Evolutionary conservation across 1,140 invertebrate genomes (phyloP), one percentile per base, ranked within the genome.

Genomic region (Megathymus violae): DNA sequence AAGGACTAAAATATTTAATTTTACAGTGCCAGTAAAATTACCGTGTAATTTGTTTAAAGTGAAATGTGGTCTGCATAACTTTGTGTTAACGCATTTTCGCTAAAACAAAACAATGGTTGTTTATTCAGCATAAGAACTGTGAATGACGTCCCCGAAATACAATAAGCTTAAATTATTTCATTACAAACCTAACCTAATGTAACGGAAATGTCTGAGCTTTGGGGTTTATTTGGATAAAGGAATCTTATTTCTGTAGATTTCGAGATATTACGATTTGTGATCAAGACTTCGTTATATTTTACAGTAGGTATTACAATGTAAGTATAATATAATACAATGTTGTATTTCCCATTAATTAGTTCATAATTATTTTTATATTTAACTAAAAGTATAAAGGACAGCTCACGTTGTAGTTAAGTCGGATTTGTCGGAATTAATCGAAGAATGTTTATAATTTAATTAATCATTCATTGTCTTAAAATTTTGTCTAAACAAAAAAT

Each of bases 21-120:
- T 41, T 41, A 27, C 41, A 14, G 2, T n/a, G 36, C 4, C 19
- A n/a, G 22, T 54, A 27, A 41, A 41, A 54, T 13, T 17, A 54
- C 6, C 51, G 13, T 25, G 51, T 19, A 6, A 54, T 54, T 54
- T 41, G 38, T 54, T 54, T 41, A 22, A 54, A 16, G 17, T 52
- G 34, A n/a, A 14, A 38, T 54, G 51, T 54, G 51, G 36, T 41
- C 36, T 25, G 40, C 17, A 25, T 41, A 38, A 52, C 17, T 36
- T 19, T 54, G 36, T 19, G 36, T 17, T 5, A 7, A 22, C 11
- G 51, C 27, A 31, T 7, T 16, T 41, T 27, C 17, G 40, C 36
- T 54, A 41, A 14, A 41, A 15, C 17, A 9, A 54, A 41, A 41
- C 40, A 25, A 31, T 9, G 9, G 27, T 7, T 31, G 9, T 31